A percentile compares a stretch with the other conserved stretches of the same genome.
phyloP scores from a whole-genome alignment of 2,113 vertebrate genomes.

The Charadrius vociferus region DNA sequence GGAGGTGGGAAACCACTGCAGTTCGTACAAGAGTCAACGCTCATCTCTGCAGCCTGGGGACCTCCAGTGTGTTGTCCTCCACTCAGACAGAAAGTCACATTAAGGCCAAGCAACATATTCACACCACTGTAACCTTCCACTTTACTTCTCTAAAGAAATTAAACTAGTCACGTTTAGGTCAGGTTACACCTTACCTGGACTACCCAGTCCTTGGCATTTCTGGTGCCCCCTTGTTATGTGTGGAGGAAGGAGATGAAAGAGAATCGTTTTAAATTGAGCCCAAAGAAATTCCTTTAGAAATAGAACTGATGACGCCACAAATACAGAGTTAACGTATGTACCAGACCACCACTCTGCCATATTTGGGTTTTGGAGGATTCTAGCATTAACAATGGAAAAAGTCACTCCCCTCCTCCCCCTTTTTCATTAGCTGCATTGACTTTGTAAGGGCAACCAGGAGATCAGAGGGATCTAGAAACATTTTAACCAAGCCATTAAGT shows the following conservation, averaged over 20 bases:
- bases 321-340: neutral
- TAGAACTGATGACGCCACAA: neutral
- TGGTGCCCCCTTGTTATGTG: too few relatives aligned
- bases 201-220: neutral
- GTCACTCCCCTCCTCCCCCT: neutral
- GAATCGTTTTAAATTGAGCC: neutral
- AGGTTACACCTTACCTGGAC: neutral
- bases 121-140: neutral
- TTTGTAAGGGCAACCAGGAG: neutral
- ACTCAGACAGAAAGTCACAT: neutral
- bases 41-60: neutral
- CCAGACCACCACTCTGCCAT: neutral
- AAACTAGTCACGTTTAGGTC: neutral
- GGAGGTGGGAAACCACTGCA: neutral
- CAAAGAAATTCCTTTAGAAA: neutral
- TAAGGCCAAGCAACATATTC: neutral
- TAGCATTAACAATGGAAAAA: neutral
- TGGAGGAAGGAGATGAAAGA: neutral
- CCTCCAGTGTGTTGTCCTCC: neutral
- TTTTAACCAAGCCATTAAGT: neutral
- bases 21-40: accelerated
- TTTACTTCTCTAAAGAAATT: neutral
- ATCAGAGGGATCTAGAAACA: neutral
- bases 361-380: neutral
- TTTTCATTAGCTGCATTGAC: neutral